Percentiles rank a stretch among this genome's conserved stretches.
Evolutionary conservation across 2,888 invertebrate species (phyloP).

Genomic region (Apamea sordens): DNA sequence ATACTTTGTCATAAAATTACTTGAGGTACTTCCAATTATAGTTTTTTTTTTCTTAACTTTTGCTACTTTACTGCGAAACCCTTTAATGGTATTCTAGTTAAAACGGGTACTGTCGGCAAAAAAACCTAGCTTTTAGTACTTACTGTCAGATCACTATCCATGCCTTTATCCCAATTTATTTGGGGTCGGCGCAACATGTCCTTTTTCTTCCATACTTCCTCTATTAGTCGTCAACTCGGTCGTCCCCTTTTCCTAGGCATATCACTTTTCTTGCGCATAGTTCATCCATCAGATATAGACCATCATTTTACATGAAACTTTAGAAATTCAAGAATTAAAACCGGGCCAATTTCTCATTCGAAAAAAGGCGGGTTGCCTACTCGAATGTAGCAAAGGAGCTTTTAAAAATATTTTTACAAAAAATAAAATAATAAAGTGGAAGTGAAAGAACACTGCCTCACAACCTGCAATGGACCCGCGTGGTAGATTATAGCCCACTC

Average conservation of each 20-base stretch:
- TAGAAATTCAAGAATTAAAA: neutral
- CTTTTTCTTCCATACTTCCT: neutral
- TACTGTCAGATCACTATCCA: neutral
- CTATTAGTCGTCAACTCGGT: neutral
- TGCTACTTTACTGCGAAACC: neutral
- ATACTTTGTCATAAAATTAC: neutral
- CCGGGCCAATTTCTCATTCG: neutral
- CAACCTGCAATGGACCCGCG: no score
- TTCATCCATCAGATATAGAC: neutral
- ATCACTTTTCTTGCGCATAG: neutral
- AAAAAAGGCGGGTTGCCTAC: no score
- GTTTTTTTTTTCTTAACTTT: neutral
- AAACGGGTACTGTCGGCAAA: neutral
- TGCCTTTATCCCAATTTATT: neutral
- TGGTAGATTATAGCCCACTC: no score
- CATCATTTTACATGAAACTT: neutral
- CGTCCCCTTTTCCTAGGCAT: neutral
- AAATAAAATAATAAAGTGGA: no score
- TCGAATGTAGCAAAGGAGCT: no score
- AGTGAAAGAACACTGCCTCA: no score
- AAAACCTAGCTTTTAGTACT: neutral
- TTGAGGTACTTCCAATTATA: conserved; percentile 5
- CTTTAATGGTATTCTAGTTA: neutral
- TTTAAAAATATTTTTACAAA: no score
- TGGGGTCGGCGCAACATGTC: neutral